Evolutionary conservation across 2,797 vertebrate species (phyloP).

Genomic region (Antrozous pallidus): DNA sequence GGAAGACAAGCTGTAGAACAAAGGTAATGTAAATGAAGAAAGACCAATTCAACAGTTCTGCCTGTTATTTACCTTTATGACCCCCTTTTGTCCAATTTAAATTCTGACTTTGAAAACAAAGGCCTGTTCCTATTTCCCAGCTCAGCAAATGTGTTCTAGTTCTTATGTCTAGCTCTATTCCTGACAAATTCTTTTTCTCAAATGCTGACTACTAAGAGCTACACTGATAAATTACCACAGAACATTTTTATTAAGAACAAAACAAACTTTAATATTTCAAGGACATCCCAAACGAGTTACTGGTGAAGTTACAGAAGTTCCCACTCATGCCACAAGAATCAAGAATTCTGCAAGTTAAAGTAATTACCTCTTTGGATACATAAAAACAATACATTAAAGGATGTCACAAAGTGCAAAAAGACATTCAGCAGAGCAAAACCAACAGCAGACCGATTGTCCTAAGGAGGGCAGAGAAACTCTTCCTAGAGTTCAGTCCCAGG

Average conservation of each 20-base stretch:
- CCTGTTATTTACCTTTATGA: neutral
- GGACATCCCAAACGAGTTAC: neutral
- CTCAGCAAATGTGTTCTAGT: neutral
- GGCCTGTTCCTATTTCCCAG: neutral
- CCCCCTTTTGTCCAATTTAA: neutral
- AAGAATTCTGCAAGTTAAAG: conserved; percentile 27
- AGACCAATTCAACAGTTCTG: neutral
- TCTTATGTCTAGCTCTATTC: neutral
- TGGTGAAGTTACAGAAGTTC: neutral
- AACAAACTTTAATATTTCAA: conserved; percentile 42
- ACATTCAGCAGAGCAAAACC: neutral
- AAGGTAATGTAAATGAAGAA: neutral
- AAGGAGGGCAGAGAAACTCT: conserved; percentile 15
- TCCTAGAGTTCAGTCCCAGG: neutral
- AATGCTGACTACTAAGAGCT: neutral
- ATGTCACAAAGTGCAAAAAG: conserved; percentile 33
- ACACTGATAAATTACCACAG: neutral
- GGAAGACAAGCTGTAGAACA: neutral
- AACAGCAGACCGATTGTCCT: neutral
- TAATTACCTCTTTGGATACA: conserved; percentile 4
- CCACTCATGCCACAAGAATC: conserved; percentile 21
- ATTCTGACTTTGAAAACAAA: conserved; percentile 25
- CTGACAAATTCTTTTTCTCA: neutral
- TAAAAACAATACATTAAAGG: conserved; percentile 39
- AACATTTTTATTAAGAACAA: neutral